Evolutionary conservation across 2,797 vertebrate genomes (phyloP).

Genomic region (Lagorchestes hirsutus): DNA sequence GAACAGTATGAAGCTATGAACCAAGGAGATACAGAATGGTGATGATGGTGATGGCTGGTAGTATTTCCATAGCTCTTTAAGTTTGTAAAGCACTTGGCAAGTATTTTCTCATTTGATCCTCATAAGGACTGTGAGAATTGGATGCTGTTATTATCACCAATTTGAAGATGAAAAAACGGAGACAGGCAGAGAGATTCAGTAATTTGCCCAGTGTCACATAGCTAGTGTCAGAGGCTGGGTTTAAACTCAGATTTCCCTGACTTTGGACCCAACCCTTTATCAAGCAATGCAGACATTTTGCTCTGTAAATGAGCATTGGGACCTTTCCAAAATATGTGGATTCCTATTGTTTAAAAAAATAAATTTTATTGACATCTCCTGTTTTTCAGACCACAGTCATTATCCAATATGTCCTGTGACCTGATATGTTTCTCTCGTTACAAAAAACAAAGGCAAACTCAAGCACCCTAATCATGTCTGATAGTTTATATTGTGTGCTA

Average conservation of each 20-base stretch:
- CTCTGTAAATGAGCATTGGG: not conserved
- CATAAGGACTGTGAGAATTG: not conserved
- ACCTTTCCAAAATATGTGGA: not conserved
- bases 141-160: not conserved
- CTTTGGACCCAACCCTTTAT: not conserved
- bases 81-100: not conserved
- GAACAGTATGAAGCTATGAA: not conserved
- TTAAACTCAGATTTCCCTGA: not conserved
- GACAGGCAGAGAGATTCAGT: not conserved
- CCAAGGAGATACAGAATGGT: not conserved
- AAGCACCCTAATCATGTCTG: not conserved
- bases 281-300: not conserved
- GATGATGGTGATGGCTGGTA: no score
- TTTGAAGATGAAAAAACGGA: not conserved
- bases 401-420: slow-evolving; percentile 43
- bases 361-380: not conserved
- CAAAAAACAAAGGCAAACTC: not conserved
- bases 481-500: not conserved
- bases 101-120: not conserved
- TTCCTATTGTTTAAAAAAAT: not conserved
- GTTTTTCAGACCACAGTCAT: not conserved
- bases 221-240: not conserved
- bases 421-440: not conserved
- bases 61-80: not conserved
- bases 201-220: not conserved